A percentile compares a stretch with the other conserved stretches of the same genome.
phyloP scores from a whole-genome alignment of 1,140 invertebrate species.

The Bombus soroeensis region DNA sequence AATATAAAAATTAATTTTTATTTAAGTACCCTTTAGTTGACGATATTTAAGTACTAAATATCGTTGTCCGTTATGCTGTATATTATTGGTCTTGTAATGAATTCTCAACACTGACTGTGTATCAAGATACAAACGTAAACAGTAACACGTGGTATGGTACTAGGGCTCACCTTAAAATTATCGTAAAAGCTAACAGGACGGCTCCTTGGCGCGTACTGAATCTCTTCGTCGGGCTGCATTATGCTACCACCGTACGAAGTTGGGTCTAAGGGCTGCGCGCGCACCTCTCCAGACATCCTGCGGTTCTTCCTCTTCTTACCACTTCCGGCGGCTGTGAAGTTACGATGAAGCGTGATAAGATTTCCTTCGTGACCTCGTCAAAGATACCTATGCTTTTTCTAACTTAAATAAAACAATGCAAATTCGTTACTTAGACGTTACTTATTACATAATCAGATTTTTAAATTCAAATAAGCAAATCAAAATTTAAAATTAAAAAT shows the following conservation, averaged over 20 bases:
- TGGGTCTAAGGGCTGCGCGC: constrained; percentile 62
- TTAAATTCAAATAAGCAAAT: not conserved
- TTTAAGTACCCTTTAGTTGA: not conserved
- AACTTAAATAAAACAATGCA: not conserved
- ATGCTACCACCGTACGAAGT: constrained; percentile 37
- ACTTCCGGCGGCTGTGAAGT: constrained; percentile 49
- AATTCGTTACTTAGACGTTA: not conserved
- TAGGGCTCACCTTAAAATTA: constrained; percentile 76
- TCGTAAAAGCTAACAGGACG: constrained; percentile 81
- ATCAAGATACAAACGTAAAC: constrained; percentile 28
- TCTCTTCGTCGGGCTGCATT: constrained; percentile 75
- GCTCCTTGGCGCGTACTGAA: constrained; percentile 77
- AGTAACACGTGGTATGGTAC: constrained; percentile 42
- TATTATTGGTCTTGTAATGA: not conserved
- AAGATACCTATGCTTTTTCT: not conserved
- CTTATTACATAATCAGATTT: not conserved
- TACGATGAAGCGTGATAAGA: not conserved
- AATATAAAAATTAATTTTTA: not conserved
- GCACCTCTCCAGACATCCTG: constrained; percentile 65
- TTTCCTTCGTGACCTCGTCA: not conserved
- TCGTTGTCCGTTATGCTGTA: not conserved
- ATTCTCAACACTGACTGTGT: not conserved
- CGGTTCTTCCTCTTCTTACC: constrained; percentile 51
- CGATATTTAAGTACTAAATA: not conserved
- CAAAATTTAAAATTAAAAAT: not conserved